phyloP scores from a whole-genome alignment of 1,140 invertebrate genomes.

The Limonius californicus region DNA sequence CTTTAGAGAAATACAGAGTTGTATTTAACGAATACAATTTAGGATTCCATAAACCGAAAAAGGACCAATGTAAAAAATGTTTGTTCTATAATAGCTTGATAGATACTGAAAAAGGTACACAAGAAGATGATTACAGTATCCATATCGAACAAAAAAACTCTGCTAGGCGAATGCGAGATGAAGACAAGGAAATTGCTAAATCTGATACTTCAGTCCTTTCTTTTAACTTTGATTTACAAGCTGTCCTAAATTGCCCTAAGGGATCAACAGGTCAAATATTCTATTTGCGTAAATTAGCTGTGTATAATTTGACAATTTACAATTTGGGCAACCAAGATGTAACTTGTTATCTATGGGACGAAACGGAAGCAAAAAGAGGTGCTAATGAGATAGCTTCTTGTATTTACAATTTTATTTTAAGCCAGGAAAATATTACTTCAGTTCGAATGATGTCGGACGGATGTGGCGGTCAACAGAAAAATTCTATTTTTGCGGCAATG shows the following conservation, averaged over 20 bases:
- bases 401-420: neutral
- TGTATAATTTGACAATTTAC: neutral
- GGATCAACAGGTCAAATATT: slow-evolving; percentile 33
- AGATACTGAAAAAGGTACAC: slow-evolving; percentile 21
- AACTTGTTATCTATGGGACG: neutral
- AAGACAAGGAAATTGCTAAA: slow-evolving; percentile 34
- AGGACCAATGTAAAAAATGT: slow-evolving; percentile 33
- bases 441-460: neutral
- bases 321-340: neutral
- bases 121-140: slow-evolving; percentile 19
- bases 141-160: slow-evolving; percentile 28
- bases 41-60: slow-evolving; percentile 30
- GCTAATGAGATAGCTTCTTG: neutral
- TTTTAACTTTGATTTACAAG: slow-evolving; percentile 43
- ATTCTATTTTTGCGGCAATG: neutral
- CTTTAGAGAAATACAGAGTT: slow-evolving; percentile 25
- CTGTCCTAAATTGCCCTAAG: slow-evolving; percentile 39
- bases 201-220: slow-evolving; percentile 20
- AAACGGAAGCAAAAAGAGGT: neutral
- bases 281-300: neutral
- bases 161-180: slow-evolving; percentile 28
- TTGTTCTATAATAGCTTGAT: slow-evolving; percentile 20
- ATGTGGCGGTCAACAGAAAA: neutral
- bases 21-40: slow-evolving; percentile 30
- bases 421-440: neutral